A percentile compares a stretch with the other conserved stretches of the same genome.
phyloP scores from a whole-genome alignment of 2,888 invertebrate genomes.

The Drosophila longiperda region DNA sequence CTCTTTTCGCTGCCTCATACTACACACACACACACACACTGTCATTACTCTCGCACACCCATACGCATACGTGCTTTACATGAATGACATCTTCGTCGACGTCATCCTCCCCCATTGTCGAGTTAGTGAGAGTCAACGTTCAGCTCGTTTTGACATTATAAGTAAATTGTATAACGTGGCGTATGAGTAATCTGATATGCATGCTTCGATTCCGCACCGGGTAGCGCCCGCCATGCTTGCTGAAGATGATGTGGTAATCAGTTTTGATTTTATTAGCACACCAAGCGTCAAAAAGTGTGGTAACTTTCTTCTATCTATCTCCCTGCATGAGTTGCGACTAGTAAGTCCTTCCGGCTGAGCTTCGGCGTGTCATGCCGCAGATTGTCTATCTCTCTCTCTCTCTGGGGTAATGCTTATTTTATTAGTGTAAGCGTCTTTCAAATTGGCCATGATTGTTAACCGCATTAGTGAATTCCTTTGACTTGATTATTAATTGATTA shows the following conservation, averaged over 20 bases:
- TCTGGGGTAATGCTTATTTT: neutral
- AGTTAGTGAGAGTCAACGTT: constrained; percentile 57
- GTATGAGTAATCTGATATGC: constrained; percentile 78
- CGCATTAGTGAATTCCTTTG: constrained; percentile 3
- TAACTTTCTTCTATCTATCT: constrained; percentile 51
- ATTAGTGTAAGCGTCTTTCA: neutral
- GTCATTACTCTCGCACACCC: constrained; percentile 24
- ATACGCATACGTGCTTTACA: constrained; percentile 47
- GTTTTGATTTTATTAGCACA: constrained; percentile 80
- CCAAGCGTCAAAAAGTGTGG: constrained; percentile 32
- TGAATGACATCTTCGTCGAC: constrained; percentile 50
- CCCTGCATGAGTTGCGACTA: constrained; percentile 32
- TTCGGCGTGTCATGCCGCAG: constrained; percentile 6
- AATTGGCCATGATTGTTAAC: constrained; percentile 12
- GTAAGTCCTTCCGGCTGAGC: constrained; percentile 10
- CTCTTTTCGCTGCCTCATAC: constrained; percentile 44
- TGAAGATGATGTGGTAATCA: constrained; percentile 79
- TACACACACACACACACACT: constrained; percentile 30
- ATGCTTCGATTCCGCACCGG: constrained; percentile 69
- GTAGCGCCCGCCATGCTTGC: constrained; percentile 40
- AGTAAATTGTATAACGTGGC: constrained; percentile 80
- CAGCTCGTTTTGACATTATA: constrained; percentile 70
- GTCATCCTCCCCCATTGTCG: constrained; percentile 4
- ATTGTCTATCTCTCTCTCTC: neutral
- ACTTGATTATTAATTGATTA: neutral